A percentile compares a stretch with the other conserved stretches of the same genome.
These are phyloP conservation scores for Alouatta palliata DNA, from an alignment of 2,113 vertebrate genomes.

Conservation along the genomic window DNA sequence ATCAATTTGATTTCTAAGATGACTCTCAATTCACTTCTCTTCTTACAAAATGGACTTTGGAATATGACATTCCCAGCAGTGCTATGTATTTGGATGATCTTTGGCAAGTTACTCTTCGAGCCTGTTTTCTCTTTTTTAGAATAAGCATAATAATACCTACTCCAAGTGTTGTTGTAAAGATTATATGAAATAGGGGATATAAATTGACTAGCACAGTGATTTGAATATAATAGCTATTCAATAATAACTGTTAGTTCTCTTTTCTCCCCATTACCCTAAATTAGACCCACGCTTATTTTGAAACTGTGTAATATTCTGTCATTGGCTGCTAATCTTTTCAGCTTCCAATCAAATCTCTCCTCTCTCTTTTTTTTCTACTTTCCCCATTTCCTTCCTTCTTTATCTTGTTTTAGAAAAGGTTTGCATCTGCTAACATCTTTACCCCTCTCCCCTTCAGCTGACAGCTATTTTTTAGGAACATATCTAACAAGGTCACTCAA, in stretches of 20 bases:
- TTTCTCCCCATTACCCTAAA: not conserved
- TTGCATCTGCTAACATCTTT: not conserved
- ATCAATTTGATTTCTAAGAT: conserved; percentile 22
- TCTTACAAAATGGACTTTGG: conserved; percentile 2
- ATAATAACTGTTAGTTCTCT: not conserved
- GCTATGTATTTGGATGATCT: not conserved
- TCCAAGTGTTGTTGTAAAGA: not conserved
- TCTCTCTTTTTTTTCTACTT: not conserved
- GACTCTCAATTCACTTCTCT: not conserved
- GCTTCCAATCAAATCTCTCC: not conserved
- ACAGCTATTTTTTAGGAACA: conserved; percentile 7
- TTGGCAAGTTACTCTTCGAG: not conserved
- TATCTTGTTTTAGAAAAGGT: not conserved
- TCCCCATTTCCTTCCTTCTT: not conserved
- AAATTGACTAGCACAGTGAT: not conserved
- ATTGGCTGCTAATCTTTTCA: not conserved
- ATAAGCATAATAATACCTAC: not conserved
- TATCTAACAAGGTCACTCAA: not conserved
- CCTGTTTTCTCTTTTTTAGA: not conserved
- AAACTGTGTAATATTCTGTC: not conserved
- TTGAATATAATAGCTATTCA: not conserved
- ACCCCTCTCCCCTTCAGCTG: not conserved
- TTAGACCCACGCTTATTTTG: not conserved
- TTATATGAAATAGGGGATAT: not conserved
- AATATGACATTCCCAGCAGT: not conserved